These are phyloP conservation scores for Amphiprion clarkii DNA, from an alignment of 2,797 vertebrate species.

Conservation along the genomic window DNA sequence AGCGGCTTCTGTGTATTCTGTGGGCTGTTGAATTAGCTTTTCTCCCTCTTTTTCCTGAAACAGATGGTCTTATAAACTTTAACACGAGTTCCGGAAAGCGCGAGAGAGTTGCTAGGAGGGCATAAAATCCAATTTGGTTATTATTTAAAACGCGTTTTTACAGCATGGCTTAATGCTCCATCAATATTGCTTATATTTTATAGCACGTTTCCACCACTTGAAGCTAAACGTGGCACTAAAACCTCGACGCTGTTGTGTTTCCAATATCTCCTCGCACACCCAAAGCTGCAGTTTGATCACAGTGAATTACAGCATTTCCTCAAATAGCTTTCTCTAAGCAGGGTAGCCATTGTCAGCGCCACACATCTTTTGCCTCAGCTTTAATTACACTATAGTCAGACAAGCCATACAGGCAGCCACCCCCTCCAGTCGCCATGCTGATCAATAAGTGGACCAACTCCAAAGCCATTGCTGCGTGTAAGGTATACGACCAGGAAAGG, in stretches of 20 bases:
- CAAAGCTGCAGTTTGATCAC: conserved; percentile 38
- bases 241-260: conserved; percentile 8
- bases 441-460: conserved; percentile 74
- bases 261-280: not conserved
- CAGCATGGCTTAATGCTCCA: conserved; percentile 19
- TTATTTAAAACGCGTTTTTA: conserved; percentile 45
- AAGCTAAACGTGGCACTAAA: conserved; percentile 39
- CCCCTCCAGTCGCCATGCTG: conserved; percentile 48
- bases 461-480: conserved; percentile 52
- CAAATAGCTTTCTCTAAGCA: conserved; percentile 37
- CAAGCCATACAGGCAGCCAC: conserved; percentile 52
- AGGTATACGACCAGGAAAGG: conserved; percentile 38
- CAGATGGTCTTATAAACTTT: conserved; percentile 68
- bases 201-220: not conserved
- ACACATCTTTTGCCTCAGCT: conserved; percentile 64
- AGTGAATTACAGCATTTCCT: conserved; percentile 38
- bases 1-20: conserved; percentile 24
- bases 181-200: conserved; percentile 26
- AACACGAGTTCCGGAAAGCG: conserved; percentile 37
- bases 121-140: conserved; percentile 40
- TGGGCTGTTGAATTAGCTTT: conserved; percentile 32
- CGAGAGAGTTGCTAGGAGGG: conserved; percentile 17
- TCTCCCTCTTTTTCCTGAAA: conserved; percentile 26
- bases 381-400: conserved; percentile 76
- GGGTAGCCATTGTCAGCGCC: conserved; percentile 23